Conservation (phyloP, 2,113 vertebrate species). For the Pan troglodytes region NHGRI_mPanTro3-v2.1_pri NC_072401.2:83607001-83607500, state of each 20-base stretch:
- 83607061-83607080: neutral
- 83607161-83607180: neutral
- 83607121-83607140: neutral
- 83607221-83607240: neutral
- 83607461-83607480: constrained; percentile 4
- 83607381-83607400: neutral
- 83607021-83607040: neutral
- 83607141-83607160: neutral
- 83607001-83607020: neutral
- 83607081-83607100: neutral
- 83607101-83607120: constrained; percentile 19
- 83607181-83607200: neutral
- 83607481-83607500: neutral
- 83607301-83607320: neutral
- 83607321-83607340: neutral
- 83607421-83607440: neutral
- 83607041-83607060: neutral
- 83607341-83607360: neutral
- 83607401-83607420: neutral
- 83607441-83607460: neutral
- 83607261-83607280: neutral
- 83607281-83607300: neutral
- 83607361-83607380: neutral
- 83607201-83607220: neutral
- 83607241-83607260: neutral